Percentiles rank a stretch among this genome's conserved stretches.
Evolutionary conservation across 2,113 vertebrate genomes (phyloP).

Genomic region (Phrynosoma blainvillii): DNA sequence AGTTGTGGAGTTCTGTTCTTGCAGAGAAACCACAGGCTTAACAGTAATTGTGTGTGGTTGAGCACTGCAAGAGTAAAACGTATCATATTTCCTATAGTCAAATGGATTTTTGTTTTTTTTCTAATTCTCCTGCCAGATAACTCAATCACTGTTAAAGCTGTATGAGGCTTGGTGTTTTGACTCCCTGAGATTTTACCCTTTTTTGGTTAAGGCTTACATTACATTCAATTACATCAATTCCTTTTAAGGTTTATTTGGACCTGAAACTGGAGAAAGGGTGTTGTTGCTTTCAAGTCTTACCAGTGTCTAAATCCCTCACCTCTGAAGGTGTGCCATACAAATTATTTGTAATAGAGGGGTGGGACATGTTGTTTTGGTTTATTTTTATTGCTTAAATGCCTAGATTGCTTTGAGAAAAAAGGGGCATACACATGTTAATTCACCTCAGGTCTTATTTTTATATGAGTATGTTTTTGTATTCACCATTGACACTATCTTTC

Average conservation of each 20-base stretch:
- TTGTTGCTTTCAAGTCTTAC: neutral
- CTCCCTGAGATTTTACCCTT: neutral
- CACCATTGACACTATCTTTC: no score
- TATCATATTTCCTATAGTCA: slow-evolving; percentile 5
- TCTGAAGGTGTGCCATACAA: neutral
- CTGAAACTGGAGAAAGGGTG: neutral
- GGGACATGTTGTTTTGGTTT: no score
- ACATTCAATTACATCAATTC: neutral
- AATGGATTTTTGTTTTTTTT: neutral
- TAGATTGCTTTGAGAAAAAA: no score
- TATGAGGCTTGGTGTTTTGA: slow-evolving; percentile 14
- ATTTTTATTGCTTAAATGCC: no score
- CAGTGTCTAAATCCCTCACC: neutral
- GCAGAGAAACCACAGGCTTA: neutral
- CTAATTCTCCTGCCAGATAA: neutral
- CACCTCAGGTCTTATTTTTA: no score
- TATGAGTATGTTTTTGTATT: no score
- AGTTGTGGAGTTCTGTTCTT: neutral
- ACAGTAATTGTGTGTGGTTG: neutral
- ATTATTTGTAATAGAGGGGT: no score
- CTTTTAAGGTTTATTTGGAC: neutral
- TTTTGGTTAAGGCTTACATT: slow-evolving; percentile 8
- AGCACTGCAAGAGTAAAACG: neutral
- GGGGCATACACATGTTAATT: no score
- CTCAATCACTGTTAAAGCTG: neutral